Conservation (phyloP, 2,888 invertebrate genomes). For the Calameuta pallipes region DNA sequence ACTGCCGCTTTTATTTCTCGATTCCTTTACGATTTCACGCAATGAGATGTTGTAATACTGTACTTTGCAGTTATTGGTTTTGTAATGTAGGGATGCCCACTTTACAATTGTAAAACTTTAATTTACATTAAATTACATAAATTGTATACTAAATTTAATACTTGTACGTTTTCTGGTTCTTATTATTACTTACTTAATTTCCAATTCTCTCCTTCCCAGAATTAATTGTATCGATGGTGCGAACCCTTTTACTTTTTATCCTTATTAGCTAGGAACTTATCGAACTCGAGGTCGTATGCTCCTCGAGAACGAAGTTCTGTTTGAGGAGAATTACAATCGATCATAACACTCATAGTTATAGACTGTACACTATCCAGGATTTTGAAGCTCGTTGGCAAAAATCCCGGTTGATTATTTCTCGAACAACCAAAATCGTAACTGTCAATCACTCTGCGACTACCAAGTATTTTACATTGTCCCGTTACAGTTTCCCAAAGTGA, state of each 20-base stretch:
- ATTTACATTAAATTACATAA: background rate
- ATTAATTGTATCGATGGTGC: background rate
- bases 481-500: background rate
- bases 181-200: background rate
- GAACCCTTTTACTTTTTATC: background rate
- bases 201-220: background rate
- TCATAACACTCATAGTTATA: background rate
- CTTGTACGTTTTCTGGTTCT: background rate
- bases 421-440: no score
- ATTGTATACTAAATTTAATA: background rate
- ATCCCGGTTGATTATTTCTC: background rate
- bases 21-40: background rate
- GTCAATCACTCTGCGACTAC: background rate
- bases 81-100: background rate
- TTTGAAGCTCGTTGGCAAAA: background rate
- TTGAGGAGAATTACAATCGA: background rate
- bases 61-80: background rate
- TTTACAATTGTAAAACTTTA: background rate
- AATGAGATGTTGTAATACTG: background rate
- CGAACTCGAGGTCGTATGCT: background rate
- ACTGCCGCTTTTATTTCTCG: background rate
- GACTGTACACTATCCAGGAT: background rate
- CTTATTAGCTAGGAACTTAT: background rate
- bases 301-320: background rate
- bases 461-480: background rate